phyloP scores from a whole-genome alignment of 2,888 invertebrate genomes.

The Brachylomia viminalis region DNA sequence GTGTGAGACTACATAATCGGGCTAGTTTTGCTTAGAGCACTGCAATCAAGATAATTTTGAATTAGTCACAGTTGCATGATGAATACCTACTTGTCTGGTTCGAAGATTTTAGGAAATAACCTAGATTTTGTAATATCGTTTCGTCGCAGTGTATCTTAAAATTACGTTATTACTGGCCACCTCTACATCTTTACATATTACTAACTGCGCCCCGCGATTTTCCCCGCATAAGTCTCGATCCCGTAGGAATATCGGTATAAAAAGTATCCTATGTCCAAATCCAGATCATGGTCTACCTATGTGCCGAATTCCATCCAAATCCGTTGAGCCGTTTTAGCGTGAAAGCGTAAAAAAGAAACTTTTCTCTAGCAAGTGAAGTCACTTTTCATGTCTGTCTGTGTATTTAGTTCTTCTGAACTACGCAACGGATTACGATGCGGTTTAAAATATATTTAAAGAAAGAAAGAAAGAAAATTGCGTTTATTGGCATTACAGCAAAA shows the following conservation, averaged over 20 bases:
- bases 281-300: no score
- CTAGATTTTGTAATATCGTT: not conserved
- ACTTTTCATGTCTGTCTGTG: not conserved
- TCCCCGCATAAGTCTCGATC: no score
- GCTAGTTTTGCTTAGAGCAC: slow-evolving; percentile 1
- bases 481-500: no score
- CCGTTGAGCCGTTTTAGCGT: no score
- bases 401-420: no score
- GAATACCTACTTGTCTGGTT: not conserved
- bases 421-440: not conserved
- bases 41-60: slow-evolving; percentile 5
- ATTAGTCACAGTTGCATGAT: slow-evolving; percentile 13
- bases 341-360: no score
- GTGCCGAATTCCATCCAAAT: no score
- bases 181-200: not conserved
- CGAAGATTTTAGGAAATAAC: slow-evolving; percentile 11
- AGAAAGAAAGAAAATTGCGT: no score
- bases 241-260: no score
- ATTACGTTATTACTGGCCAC: not conserved
- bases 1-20: not conserved
- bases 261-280: no score
- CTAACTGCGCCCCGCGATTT: no score
- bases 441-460: not conserved
- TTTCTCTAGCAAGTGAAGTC: no score
- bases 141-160: not conserved